Evolutionary conservation across 2,888 invertebrate genomes (phyloP).

Genomic region (Perithous albicinctus): DNA sequence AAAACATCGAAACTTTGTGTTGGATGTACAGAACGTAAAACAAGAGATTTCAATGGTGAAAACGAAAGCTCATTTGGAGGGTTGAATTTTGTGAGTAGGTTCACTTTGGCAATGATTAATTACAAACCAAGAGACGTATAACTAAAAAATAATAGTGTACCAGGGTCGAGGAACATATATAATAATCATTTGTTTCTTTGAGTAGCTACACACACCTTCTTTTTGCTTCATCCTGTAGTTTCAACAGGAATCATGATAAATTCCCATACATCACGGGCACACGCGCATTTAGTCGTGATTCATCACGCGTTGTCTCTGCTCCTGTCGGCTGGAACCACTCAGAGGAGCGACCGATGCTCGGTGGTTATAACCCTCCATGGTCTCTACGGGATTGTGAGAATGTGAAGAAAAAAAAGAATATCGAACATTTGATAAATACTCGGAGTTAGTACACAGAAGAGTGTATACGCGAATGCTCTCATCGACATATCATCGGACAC

Average conservation of each 20-base stretch:
- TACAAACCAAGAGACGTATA: background rate
- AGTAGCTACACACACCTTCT: background rate
- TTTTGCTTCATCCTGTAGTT: background rate
- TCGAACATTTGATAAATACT: constrained; percentile 57
- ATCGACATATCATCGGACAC: constrained; percentile 53
- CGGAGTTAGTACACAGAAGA: constrained; percentile 12
- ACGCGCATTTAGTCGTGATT: constrained; percentile 59
- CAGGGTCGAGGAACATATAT: background rate
- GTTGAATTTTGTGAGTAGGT: background rate
- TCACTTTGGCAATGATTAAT: constrained; percentile 2
- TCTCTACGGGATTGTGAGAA: constrained; percentile 35
- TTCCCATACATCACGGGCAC: constrained; percentile 53
- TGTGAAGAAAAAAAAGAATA: constrained; percentile 30
- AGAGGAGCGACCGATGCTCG: background rate
- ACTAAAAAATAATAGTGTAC: background rate
- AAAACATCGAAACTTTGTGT: too few relatives aligned
- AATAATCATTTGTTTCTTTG: constrained; percentile 8
- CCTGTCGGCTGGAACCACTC: constrained; percentile 31
- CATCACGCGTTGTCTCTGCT: constrained; percentile 48
- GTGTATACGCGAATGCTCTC: constrained; percentile 46
- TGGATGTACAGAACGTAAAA: background rate
- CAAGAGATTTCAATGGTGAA: background rate
- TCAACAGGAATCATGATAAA: constrained; percentile 44
- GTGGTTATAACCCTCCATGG: constrained; percentile 32
- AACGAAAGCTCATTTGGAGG: background rate